phyloP scores from a whole-genome alignment of 2,888 invertebrate species.

The Deladenus siricidicola region DNA sequence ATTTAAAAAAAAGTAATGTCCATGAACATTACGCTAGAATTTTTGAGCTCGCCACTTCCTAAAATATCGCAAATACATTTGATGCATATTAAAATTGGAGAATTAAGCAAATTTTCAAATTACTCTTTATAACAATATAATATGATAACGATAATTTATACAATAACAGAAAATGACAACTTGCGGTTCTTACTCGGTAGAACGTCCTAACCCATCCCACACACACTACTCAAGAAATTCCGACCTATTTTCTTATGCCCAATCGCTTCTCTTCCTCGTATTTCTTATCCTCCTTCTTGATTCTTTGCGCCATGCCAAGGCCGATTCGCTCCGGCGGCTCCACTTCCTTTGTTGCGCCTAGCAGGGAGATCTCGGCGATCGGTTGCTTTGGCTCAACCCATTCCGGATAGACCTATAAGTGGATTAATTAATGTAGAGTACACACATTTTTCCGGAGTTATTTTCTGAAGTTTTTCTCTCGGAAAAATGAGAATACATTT shows the following conservation, averaged over 20 bases:
- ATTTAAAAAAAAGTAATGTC: not conserved
- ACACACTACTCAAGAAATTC: no score
- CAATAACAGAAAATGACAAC: no score
- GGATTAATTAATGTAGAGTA: not conserved
- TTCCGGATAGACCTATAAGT: conserved; percentile 9
- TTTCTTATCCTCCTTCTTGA: conserved; percentile 7
- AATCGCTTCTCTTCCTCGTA: not conserved
- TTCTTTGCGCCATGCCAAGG: conserved; percentile 7
- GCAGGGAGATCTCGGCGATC: not conserved
- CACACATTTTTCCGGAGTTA: not conserved
- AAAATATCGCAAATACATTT: not conserved
- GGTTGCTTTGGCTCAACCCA: conserved; percentile 15
- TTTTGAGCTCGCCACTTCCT: not conserved
- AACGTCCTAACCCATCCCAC: no score
- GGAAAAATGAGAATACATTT: not conserved
- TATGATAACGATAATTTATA: no score
- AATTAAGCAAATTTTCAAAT: not conserved
- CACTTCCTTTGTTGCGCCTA: not conserved
- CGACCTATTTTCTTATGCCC: conserved; percentile 13
- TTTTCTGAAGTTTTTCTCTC: not conserved
- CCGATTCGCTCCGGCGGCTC: not conserved
- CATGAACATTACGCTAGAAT: not conserved
- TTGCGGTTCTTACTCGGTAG: no score
- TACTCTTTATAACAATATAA: no score
- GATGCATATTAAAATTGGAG: not conserved